Evolutionary conservation across 35 echinoderm and acorn worm species (phyloP).

Genomic region (Heliocidaris tuberculata): DNA sequence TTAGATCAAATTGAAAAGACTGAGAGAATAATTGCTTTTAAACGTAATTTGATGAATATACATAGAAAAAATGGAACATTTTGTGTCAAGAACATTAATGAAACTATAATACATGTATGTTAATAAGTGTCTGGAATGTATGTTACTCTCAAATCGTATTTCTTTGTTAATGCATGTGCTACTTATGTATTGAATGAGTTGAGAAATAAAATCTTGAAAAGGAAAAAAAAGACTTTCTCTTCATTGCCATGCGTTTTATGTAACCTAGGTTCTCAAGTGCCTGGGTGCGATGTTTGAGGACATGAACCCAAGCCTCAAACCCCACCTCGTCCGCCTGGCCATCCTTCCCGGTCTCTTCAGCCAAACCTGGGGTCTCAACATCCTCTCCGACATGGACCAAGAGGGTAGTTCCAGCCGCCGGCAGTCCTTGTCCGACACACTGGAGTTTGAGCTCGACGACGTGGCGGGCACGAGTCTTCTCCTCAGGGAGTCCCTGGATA

Average conservation of each 20-base stretch:
- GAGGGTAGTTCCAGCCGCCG: neutral
- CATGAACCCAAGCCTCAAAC: slow-evolving; percentile 41
- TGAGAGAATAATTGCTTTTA: no score
- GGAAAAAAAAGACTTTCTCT: no score
- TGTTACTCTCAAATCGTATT: no score
- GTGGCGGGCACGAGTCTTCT: slow-evolving; percentile 40
- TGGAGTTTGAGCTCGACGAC: slow-evolving; percentile 48
- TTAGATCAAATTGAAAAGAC: no score
- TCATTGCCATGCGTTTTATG: neutral
- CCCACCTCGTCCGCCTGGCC: slow-evolving; percentile 41
- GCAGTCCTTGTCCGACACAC: neutral
- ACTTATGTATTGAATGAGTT: no score
- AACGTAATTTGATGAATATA: no score
- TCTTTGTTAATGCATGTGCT: no score
- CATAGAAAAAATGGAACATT: no score
- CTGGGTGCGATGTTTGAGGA: slow-evolving; percentile 51
- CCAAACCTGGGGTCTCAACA: slow-evolving; percentile 13
- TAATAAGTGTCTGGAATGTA: no score
- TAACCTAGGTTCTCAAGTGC: slow-evolving; percentile 33
- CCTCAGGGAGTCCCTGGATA: slow-evolving; percentile 18
- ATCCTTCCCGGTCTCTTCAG: slow-evolving; percentile 59
- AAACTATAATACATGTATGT: no score
- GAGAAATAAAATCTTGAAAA: no score
- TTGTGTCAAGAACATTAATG: no score
- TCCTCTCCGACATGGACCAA: slow-evolving; percentile 31